Evolutionary conservation across 2,888 invertebrate species (phyloP), one percentile per base, ranked within the genome.

Genomic region (Tholera decimalis): DNA sequence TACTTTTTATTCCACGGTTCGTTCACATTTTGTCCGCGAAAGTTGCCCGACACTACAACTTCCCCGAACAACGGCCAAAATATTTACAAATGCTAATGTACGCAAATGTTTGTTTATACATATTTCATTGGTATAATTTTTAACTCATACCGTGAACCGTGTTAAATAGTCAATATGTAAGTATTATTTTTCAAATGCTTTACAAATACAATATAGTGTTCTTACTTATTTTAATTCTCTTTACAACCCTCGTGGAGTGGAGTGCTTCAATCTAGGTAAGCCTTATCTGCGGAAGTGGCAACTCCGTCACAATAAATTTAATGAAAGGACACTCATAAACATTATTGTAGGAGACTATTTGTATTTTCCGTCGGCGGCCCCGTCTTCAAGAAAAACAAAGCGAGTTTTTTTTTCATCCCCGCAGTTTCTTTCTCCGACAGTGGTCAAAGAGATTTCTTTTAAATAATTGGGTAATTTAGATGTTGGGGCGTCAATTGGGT

Each of bases 1-100:
- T 87, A 88, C 86, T 89, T 88, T 80, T 87, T 88, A 86, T 89
- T 87, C 79, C 77, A 83, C 78, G 85, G 89, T 90, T 90, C 87
- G 83, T 89, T 89, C 85, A 88, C 89, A 85, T 88, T 88, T 86
- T 60, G 83, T 77, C 66, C 69, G 76, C 72, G 58, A 76, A 83
- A 83, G 69, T 80, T 79, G 46, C 35, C 46, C 63, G 61, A 70
- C 56, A 66, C 56, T 51, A 66, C 60, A 71, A 74, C 53, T 70
- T 50, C 18, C 46, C 68, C 28, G 58, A 69, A 47, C 54, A 55
- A 63, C 58, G 58, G 58, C 50, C 63, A 62, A 54, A 74, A 78
- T 69, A 78, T 69, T 69, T 69, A 66, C 57, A 64, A 69, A 73
- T 66, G 61, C 33, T 65, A 69, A 68, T 73, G 51, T 77, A 64